These are phyloP conservation scores for Polyommatus iphigenia DNA, from an alignment of 2,888 invertebrate genomes.

Conservation along the genomic window DNA sequence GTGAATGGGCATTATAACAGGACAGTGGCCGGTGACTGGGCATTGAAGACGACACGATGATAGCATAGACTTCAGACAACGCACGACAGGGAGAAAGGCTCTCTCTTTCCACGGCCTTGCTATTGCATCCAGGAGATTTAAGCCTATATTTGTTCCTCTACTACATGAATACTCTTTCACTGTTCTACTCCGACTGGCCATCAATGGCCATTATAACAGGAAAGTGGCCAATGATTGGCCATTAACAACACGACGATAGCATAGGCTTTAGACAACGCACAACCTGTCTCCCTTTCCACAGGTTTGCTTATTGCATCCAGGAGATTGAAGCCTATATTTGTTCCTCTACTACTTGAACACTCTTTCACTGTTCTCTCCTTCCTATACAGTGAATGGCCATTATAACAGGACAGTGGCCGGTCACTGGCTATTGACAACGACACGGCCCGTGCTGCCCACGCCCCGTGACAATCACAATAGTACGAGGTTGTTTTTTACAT, in stretches of 20 bases:
- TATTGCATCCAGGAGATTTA: too few species aligned
- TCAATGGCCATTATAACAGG: background rate
- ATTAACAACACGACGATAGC: background rate
- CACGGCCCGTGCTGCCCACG: background rate
- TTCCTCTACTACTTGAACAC: background rate
- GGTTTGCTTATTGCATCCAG: too few species aligned
- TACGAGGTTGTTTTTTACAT: background rate
- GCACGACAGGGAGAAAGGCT: too few species aligned
- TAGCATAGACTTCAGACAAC: too few species aligned
- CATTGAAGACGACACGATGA: too few species aligned
- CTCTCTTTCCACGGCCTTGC: too few species aligned
- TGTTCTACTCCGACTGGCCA: background rate
- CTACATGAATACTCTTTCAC: background rate
- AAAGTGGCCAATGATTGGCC: background rate
- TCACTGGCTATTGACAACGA: slow-evolving; percentile 5
- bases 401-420: background rate
- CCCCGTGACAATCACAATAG: slow-evolving; percentile 16
- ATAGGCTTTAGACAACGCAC: too few species aligned
- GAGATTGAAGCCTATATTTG: too few species aligned
- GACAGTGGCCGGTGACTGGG: background rate
- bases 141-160: too few species aligned
- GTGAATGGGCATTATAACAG: background rate
- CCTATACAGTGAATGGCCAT: background rate
- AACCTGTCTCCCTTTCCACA: too few species aligned
- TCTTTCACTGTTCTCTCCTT: background rate